Evolutionary conservation across 2,113 vertebrate species (phyloP).

Genomic region (Corythornis vintsioides): DNA sequence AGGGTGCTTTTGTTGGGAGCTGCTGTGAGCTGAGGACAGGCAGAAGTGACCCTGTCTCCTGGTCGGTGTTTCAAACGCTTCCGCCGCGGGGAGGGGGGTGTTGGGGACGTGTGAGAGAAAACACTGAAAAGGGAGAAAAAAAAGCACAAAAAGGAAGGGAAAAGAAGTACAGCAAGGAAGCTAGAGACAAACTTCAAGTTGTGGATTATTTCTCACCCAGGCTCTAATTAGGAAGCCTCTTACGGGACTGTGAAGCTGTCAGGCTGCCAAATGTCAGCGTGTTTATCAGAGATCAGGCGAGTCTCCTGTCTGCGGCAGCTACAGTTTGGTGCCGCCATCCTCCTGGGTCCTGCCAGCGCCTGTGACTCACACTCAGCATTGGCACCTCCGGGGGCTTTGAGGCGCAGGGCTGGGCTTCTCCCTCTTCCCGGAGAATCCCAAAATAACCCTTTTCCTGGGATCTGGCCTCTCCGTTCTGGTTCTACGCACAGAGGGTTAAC

Average conservation of each 20-base stretch:
- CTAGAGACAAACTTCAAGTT: constrained; percentile 39
- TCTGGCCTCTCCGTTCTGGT: background rate
- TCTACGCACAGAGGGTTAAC: constrained; percentile 19
- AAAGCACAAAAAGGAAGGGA: background rate
- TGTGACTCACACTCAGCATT: background rate
- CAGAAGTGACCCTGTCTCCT: constrained; percentile 9
- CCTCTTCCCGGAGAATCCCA: background rate
- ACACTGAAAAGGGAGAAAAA: constrained; percentile 5
- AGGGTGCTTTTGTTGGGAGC: background rate
- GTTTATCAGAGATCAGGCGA: constrained; percentile 37
- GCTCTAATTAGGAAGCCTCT: constrained; percentile 69
- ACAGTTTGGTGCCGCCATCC: background rate
- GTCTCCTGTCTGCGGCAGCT: background rate
- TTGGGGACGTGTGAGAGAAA: background rate
- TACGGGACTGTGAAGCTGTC: constrained; percentile 58
- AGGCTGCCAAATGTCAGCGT: constrained; percentile 54
- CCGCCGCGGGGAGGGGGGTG: background rate
- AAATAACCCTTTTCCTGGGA: background rate
- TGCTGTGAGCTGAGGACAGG: constrained; percentile 11
- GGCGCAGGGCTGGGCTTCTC: background rate
- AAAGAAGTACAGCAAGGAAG: constrained; percentile 4
- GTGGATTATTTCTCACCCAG: constrained; percentile 60
- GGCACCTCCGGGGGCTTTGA: background rate
- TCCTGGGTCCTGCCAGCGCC: background rate
- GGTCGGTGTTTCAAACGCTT: constrained; percentile 29